Base-by-base conservation (phyloP, 2,797 vertebrate species). In the Dallia pectoralis region DNA sequence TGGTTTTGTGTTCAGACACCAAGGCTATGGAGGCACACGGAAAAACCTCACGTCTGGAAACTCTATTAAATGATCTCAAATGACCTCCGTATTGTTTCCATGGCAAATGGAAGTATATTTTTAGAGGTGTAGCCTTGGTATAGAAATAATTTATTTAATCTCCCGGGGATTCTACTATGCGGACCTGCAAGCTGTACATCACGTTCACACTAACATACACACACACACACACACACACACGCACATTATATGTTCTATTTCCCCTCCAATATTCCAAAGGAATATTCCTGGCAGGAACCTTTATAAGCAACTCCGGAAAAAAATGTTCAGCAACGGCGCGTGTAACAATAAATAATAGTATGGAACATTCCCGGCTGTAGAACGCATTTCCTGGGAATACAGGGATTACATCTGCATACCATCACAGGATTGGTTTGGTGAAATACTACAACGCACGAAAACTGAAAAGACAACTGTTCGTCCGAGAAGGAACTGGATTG, bases 11-110 rank as follows among this genome's bases (percentile, higher is more conserved):
- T 5, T 68, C 0, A 48, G 19, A 22, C 53, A 40, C 70, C 22
- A 44, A 70, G 40, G 56, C 74, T 70, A 74, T n/a, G 48, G 18
- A 36, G 44, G 7, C 67, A 66, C 76, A 79, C 73, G 75, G 59
- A 9, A 68, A 74, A 78, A 74, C 12, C 5, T 62, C 47, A 79
- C 81, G 81, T 74, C 73, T 74, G 66, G 78, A 56, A 86, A 84
- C 73, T 78, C 59, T 72, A 74, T 77, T 70, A 84, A 82, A 84
- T 83, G 11, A 77, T 82, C 75, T 88, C 81, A 81, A n/a, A 77
- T 84, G 85, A 79, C 78, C 71, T 66, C 72, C 74, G 71, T 70
- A 70, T 79, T 14, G 84, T 89, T 86, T 81, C 85, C 83, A 73
- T 85, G 83, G 84, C 79, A 88, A 88, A 79, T 1, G 16, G 69